Evolutionary conservation across 1,140 invertebrate genomes (phyloP).

Genomic region (Tetragnatha versicolor): DNA sequence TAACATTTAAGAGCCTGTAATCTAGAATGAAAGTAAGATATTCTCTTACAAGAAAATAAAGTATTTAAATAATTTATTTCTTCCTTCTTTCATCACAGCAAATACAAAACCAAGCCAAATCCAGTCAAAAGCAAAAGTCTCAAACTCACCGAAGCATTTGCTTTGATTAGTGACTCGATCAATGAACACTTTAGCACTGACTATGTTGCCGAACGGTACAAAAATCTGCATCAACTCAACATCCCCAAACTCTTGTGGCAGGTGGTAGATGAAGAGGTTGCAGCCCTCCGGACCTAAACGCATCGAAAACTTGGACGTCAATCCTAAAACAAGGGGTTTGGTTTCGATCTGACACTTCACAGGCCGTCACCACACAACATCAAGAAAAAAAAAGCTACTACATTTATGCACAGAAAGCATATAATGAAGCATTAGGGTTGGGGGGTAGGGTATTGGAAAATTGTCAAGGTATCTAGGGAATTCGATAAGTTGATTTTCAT

Average conservation of each 20-base stretch:
- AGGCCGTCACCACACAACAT: background rate
- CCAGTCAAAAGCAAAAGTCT: background rate
- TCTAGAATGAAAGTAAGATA: no score
- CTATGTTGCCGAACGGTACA: slow-evolving; percentile 97
- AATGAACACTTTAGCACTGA: slow-evolving; percentile 99
- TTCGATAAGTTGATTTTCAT: no score
- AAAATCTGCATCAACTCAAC: slow-evolving; percentile 99
- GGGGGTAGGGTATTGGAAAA: no score
- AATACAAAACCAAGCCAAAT: background rate
- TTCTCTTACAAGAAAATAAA: no score
- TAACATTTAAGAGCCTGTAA: no score
- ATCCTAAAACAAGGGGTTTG: slow-evolving; percentile 21
- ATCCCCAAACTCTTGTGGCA: slow-evolving; percentile 99
- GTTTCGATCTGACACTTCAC: background rate
- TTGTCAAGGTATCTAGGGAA: no score
- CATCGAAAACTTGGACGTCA: slow-evolving; percentile 41
- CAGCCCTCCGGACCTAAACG: slow-evolving; percentile 92
- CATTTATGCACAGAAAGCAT: no score
- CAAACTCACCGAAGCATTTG: slow-evolving; percentile 92
- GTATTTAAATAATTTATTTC: no score
- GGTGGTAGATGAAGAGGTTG: slow-evolving; percentile 99
- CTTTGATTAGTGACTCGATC: slow-evolving; percentile 99
- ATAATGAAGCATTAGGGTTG: no score
- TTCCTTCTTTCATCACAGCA: no score
- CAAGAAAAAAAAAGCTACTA: background rate